Base-by-base conservation (phyloP, 2,888 invertebrate species). In the Standfussiana lucernea region DNA sequence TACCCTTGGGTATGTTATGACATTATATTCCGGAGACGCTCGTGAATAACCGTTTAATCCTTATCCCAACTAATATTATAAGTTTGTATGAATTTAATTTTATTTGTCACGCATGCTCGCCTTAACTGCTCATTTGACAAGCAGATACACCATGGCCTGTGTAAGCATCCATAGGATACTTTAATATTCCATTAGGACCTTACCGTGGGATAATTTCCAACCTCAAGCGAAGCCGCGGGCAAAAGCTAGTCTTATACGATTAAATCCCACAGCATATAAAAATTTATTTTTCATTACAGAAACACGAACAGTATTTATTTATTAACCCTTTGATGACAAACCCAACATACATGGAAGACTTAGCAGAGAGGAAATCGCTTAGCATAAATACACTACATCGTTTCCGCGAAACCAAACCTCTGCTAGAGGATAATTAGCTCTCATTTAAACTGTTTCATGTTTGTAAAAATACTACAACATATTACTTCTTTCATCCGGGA, bases 371-470 rank as follows among this genome's bases (percentile, higher is more conserved):
- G 18, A n/a, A 56, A 62, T 79, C 21, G 59, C 24, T 62, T 62
- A 47, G 13, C 40, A 47, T 53, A 64, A 76, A 53, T 35, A 59
- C 15, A 21, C 10, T 37, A 61, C 21, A 35, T 35, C 66, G 18
- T 24, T 65, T 28, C 35, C 47, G 7, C 32, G 32, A 56, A 56
- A 50, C 28, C 24, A 50, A 15, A 3, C n/a, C 42, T 10, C 32
- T 59, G 18, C 21, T 7, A 15, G 7, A 79, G 13, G 13, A 37
- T 61, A 66, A 77, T 78, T 66, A 66, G 35, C n/a, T 75, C 69
- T 61, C 37, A 61, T 45, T 37, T 65, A 28, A 28, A 21, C 24
- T 40, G n/a, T 21, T 40, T 42, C 28, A 24, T 61, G 35, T 64
- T 50, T 50, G 47, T 50, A 50, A 50, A 24, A 50, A 24, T 24